A percentile compares a stretch with the other conserved stretches of the same genome.
These are phyloP conservation scores for Spongilla lacustris DNA, from an alignment of 37 sponge, comb jelly and placozoan species.

Conservation along the genomic window DNA sequence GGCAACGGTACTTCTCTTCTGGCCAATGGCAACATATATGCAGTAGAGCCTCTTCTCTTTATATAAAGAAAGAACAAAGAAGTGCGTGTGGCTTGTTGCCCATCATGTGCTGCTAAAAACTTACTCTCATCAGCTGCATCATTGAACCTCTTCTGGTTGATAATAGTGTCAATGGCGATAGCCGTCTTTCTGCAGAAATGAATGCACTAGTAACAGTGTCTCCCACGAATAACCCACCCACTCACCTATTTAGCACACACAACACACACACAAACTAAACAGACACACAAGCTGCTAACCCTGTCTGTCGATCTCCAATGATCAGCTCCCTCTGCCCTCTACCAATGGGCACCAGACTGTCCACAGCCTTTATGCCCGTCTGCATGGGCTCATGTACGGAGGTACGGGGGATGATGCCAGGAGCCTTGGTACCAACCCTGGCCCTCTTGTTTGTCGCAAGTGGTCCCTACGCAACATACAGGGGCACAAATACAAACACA, in stretches of 20 bases:
- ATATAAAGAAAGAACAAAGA: background rate
- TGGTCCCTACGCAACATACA: constrained; percentile 73
- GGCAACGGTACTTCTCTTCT: constrained; percentile 99
- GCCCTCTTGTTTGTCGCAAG: constrained; percentile 60
- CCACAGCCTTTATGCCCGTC: constrained; percentile 99
- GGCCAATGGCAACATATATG: constrained; percentile 97
- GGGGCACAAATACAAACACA: background rate
- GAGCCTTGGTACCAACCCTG: constrained; percentile 98
- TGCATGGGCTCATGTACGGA: constrained; percentile 98
- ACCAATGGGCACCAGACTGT: constrained; percentile 98
- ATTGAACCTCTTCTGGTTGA: constrained; percentile 98
- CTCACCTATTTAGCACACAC: background rate
- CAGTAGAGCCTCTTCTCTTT: constrained; percentile 97
- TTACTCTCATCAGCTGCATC: constrained; percentile 92
- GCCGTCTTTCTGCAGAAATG: constrained; percentile 86
- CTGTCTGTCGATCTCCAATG: constrained; percentile 99
- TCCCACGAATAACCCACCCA: background rate
- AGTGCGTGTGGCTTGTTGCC: too few species aligned
- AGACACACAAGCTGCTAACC: too few species aligned
- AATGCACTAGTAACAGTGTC: background rate
- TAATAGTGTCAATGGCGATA: constrained; percentile 98
- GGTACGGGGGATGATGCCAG: constrained; percentile 97
- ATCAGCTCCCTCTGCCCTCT: constrained; percentile 98
- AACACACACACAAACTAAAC: background rate
- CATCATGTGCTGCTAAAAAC: background rate